phyloP scores from a whole-genome alignment of 2,888 invertebrate species.

The Disparrhopalites patrizii region DNA sequence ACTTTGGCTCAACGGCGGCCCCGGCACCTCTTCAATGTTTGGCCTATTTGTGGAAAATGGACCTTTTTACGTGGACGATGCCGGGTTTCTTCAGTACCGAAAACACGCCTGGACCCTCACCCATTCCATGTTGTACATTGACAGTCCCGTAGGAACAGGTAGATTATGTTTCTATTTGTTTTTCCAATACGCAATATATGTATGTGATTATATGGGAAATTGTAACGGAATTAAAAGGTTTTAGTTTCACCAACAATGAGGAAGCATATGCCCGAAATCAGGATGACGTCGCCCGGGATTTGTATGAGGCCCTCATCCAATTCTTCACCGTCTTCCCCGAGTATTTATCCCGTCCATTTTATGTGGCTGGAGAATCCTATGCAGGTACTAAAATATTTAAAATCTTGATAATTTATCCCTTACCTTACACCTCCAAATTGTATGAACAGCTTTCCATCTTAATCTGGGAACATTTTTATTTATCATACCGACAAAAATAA shows the following conservation, averaged over 20 bases:
- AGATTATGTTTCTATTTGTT: slow-evolving; percentile 6
- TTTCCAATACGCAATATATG: too few species aligned
- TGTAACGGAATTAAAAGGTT: slow-evolving; percentile 59
- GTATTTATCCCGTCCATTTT: slow-evolving; percentile 69
- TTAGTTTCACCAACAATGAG: slow-evolving; percentile 74
- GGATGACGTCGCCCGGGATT: slow-evolving; percentile 65
- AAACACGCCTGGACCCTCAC: slow-evolving; percentile 71
- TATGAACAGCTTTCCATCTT: too few species aligned
- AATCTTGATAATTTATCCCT: too few species aligned
- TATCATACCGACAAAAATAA: too few species aligned
- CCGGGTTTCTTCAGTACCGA: slow-evolving; percentile 49
- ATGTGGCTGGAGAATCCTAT: slow-evolving; percentile 83
- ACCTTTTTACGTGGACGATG: slow-evolving; percentile 54
- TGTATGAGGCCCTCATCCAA: slow-evolving; percentile 71
- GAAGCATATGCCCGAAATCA: slow-evolving; percentile 75
- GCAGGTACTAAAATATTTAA: too few species aligned
- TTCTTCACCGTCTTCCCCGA: slow-evolving; percentile 79
- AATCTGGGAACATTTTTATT: too few species aligned
- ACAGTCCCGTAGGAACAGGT: slow-evolving; percentile 82
- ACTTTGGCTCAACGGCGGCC: slow-evolving; percentile 61
- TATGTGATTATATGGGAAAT: too few species aligned
- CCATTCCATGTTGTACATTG: slow-evolving; percentile 79
- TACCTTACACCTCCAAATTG: too few species aligned
- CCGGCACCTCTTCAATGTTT: slow-evolving; percentile 58
- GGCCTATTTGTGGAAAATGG: slow-evolving; percentile 62